phyloP scores from a whole-genome alignment of 2,113 vertebrate species.

The Polypterus senegalus region DNA sequence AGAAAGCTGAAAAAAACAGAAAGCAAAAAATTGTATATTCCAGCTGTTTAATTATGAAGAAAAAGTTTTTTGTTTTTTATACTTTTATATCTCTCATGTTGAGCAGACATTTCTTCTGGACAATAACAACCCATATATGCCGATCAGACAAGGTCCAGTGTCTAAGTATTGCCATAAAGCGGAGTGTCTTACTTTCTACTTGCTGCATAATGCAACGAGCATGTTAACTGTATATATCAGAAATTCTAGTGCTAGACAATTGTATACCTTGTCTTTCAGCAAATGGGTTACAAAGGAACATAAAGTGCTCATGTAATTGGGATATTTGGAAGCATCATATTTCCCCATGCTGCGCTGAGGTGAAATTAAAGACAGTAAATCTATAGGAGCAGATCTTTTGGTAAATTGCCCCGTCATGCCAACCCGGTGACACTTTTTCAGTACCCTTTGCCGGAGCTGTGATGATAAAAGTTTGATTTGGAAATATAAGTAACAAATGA shows the following conservation, averaged over 20 bases:
- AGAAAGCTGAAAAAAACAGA: too few relatives aligned
- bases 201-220: too few relatives aligned
- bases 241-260: slow-evolving; percentile 40
- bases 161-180: too few relatives aligned
- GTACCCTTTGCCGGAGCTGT: slow-evolving; percentile 54
- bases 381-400: slow-evolving; percentile 51
- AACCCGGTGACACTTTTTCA: slow-evolving; percentile 48
- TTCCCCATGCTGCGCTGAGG: slow-evolving; percentile 65
- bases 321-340: slow-evolving; percentile 71
- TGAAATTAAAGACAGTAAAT: slow-evolving; percentile 73
- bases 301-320: slow-evolving; percentile 84
- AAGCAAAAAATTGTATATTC: too few relatives aligned
- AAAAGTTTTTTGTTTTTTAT: too few relatives aligned
- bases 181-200: too few relatives aligned
- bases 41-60: too few relatives aligned
- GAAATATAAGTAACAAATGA: slow-evolving; percentile 93
- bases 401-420: slow-evolving; percentile 41
- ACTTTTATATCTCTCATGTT: too few relatives aligned
- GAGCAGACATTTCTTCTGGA: too few relatives aligned
- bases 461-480: slow-evolving; percentile 75
- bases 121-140: too few relatives aligned
- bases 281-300: slow-evolving; percentile 76
- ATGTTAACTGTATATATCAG: too few relatives aligned
- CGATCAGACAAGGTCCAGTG: too few relatives aligned
- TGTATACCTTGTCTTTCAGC: slow-evolving; percentile 63